phyloP scores from a whole-genome alignment of 2,888 invertebrate species.

The Mamestra brassicae region DNA sequence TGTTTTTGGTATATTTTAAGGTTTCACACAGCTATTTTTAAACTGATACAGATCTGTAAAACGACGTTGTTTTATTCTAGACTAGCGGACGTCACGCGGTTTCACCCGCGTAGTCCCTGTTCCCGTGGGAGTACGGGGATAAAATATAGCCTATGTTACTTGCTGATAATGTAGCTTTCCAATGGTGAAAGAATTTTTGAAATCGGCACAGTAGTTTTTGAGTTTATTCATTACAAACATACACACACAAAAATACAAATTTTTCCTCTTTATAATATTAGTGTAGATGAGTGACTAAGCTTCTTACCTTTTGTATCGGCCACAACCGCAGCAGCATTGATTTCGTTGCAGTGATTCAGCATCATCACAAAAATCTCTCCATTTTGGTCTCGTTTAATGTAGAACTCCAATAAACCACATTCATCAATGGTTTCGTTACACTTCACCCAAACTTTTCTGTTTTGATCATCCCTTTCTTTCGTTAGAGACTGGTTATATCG shows the following conservation, averaged over 20 bases:
- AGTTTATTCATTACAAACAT: no score
- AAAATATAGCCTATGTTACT: no score
- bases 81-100: no score
- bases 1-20: neutral
- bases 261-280: no score
- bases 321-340: conserved; percentile 33
- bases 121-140: no score
- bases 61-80: no score
- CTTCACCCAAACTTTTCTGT: conserved; percentile 77
- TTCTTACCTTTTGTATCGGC: conserved; percentile 73
- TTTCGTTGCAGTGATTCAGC: conserved; percentile 70
- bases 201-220: no score
- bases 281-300: neutral
- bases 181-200: no score
- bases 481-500: conserved; percentile 69
- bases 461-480: conserved; percentile 64
- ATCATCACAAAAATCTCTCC: conserved; percentile 75
- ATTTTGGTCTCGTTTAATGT: conserved; percentile 72
- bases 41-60: no score
- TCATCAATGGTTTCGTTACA: conserved; percentile 73
- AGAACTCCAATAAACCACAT: conserved; percentile 72
- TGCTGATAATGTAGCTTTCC: no score
- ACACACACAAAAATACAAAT: no score
- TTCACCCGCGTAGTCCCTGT: no score
- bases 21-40: neutral